phyloP scores from a whole-genome alignment of 2,888 invertebrate genomes.

The Thumatha senex region DNA sequence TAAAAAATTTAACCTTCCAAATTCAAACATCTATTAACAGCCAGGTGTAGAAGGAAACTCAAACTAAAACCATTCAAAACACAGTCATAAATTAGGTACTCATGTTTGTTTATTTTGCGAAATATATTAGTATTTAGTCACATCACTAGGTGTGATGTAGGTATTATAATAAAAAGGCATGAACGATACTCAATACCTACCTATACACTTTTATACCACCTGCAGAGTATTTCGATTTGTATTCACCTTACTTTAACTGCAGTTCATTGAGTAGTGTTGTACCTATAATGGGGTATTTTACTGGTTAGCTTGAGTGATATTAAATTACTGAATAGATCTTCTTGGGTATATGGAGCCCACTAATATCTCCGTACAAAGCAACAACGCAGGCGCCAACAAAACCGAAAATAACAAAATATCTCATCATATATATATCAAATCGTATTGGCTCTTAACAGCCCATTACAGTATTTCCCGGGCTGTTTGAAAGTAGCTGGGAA shows the following conservation, averaged over 20 bases:
- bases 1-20: too few species aligned
- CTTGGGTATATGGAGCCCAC: too few species aligned
- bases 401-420: too few species aligned
- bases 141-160: neutral
- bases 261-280: neutral
- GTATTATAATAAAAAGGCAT: neutral
- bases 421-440: too few species aligned
- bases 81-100: neutral
- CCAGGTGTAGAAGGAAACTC: too few species aligned
- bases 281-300: neutral
- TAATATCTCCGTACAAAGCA: too few species aligned
- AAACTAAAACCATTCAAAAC: neutral
- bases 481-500: too few species aligned
- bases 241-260: neutral
- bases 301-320: neutral
- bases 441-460: too few species aligned
- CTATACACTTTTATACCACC: neutral
- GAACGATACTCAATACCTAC: neutral
- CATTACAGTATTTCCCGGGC: too few species aligned
- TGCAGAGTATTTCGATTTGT: slow-evolving; percentile 2
- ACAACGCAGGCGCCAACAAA: too few species aligned
- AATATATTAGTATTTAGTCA: neutral
- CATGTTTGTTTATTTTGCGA: neutral
- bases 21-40: too few species aligned
- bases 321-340: too few species aligned